These are phyloP conservation scores for Clarias batrachus DNA, from an alignment of 2,113 vertebrate species.

Conservation along the genomic window DNA sequence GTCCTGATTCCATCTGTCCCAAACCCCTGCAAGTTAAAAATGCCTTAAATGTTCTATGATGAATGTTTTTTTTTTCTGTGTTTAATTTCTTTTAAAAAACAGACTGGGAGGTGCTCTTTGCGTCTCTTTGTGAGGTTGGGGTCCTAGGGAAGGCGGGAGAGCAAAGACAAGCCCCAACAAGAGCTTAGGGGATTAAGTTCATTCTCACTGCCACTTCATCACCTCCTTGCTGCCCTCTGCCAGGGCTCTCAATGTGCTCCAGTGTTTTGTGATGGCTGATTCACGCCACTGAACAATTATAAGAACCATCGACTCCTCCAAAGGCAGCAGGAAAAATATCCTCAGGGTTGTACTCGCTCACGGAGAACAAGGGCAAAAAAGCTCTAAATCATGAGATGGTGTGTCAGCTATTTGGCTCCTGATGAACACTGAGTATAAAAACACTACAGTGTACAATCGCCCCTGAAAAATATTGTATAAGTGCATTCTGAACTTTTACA, in stretches of 20 bases:
- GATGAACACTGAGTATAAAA: constrained; percentile 32
- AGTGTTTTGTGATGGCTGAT: constrained; percentile 60
- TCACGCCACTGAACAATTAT: constrained; percentile 61
- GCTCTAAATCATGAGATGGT: constrained; percentile 52
- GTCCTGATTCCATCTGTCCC: not conserved
- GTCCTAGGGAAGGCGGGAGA: constrained; percentile 51
- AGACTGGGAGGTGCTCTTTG: constrained; percentile 37
- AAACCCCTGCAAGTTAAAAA: constrained; percentile 3
- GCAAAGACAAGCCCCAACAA: constrained; percentile 66
- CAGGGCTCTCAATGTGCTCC: constrained; percentile 57
- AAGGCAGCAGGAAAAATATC: constrained; percentile 59
- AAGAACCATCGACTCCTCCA: constrained; percentile 52
- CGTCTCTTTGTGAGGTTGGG: constrained; percentile 49
- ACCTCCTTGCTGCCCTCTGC: constrained; percentile 59
- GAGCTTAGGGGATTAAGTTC: constrained; percentile 73
- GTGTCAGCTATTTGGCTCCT: constrained; percentile 22
- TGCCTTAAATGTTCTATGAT: constrained; percentile 17
- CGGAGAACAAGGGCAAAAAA: constrained; percentile 47
- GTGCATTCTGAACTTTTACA: constrained; percentile 25
- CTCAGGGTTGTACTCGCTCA: constrained; percentile 53
- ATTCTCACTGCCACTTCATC: constrained; percentile 70
- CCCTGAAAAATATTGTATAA: not conserved
- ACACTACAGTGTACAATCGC: constrained; percentile 28
- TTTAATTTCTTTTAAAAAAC: constrained; percentile 22
- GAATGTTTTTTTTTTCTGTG: not conserved